A percentile compares a stretch with the other conserved stretches of the same genome.
These are phyloP conservation scores for Tenualosa thibaudeaui DNA, from an alignment of 2,797 vertebrate genomes.

Conservation along the genomic window DNA sequence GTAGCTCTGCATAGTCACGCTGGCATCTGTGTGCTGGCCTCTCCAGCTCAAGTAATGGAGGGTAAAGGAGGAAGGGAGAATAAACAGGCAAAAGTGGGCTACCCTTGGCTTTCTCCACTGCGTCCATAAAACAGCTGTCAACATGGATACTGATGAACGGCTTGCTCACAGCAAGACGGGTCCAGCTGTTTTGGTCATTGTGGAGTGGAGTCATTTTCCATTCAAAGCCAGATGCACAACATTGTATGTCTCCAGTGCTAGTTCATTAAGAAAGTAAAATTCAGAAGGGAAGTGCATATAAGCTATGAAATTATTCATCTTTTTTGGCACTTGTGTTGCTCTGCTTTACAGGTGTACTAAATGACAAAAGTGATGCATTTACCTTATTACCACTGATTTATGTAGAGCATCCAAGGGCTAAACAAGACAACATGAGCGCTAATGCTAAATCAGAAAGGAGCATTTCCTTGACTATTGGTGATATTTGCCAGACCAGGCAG, in stretches of 20 bases:
- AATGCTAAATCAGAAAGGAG: neutral
- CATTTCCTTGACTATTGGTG: neutral
- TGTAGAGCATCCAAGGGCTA: neutral
- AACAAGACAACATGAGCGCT: neutral
- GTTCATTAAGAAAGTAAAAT: neutral
- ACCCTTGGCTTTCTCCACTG: neutral
- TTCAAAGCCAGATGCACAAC: neutral
- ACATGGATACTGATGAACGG: neutral
- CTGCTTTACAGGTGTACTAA: neutral
- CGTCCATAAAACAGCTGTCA: neutral
- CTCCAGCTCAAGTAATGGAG: slow-evolving; percentile 7
- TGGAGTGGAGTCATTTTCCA: neutral
- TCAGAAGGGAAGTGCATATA: neutral
- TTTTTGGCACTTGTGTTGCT: neutral
- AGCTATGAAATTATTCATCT: neutral
- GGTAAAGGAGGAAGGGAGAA: neutral
- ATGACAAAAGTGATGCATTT: neutral
- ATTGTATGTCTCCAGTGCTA: neutral
- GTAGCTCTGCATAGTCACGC: neutral
- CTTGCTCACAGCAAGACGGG: neutral
- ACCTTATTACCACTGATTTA: neutral
- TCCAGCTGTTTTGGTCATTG: slow-evolving; percentile 9
- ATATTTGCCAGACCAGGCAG: neutral
- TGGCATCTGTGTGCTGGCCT: neutral
- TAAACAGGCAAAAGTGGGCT: neutral